phyloP scores from a whole-genome alignment of 92 coral and sea anemone genomes.

The Zoanthus sociatus region DNA sequence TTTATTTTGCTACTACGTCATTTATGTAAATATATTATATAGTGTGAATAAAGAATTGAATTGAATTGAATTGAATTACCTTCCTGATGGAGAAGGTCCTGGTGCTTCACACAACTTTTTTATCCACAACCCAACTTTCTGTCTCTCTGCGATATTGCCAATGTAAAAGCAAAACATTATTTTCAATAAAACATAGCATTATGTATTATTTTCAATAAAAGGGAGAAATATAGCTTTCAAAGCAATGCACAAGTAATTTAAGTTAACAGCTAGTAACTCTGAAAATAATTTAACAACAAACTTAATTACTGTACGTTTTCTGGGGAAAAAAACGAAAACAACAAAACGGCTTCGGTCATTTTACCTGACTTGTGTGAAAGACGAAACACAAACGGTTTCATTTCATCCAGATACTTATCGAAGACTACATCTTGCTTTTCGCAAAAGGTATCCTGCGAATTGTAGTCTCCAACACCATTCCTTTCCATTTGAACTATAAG shows the following conservation, averaged over 20 bases:
- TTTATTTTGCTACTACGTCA: no score
- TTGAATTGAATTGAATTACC: constrained; percentile 76
- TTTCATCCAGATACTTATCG: constrained; percentile 86
- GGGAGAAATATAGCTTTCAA: no score
- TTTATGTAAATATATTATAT: no score
- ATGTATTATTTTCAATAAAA: no score
- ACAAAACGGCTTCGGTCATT: not conserved
- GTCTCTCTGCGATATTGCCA: constrained; percentile 72
- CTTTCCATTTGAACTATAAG: constrained; percentile 63
- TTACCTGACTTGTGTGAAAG: constrained; percentile 93
- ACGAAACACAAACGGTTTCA: constrained; percentile 94
- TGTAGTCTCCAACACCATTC: constrained; percentile 72
- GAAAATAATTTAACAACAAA: no score
- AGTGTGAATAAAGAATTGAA: no score
- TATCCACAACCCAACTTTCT: constrained; percentile 97
- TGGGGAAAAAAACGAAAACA: no score
- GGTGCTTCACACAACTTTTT: constrained; percentile 98
- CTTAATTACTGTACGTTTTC: no score
- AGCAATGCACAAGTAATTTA: no score
- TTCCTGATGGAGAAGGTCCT: constrained; percentile 82
- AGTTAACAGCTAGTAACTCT: no score
- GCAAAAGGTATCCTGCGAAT: constrained; percentile 63
- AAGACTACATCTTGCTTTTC: constrained; percentile 92
- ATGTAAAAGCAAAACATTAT: not conserved
- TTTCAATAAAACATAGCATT: not conserved